A percentile compares a stretch with the other conserved stretches of the same genome.
Conservation (phyloP, 2,888 invertebrate species). For the Netelia fuscicornis region DNA sequence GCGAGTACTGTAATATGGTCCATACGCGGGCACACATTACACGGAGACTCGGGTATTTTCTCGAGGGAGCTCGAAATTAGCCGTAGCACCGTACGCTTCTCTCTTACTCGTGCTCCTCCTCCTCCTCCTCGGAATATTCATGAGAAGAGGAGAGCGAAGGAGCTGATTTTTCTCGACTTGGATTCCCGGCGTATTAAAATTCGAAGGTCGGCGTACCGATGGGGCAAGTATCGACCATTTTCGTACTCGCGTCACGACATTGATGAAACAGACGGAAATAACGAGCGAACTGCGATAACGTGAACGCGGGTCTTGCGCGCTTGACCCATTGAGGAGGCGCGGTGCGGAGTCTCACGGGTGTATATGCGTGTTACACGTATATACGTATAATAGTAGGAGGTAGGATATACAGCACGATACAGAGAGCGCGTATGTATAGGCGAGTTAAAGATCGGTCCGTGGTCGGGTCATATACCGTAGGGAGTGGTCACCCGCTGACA, state of each 20-base stretch:
- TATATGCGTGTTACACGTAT: too few relatives aligned
- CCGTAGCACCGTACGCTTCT: not conserved
- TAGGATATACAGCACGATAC: not conserved
- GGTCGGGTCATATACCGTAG: slow-evolving; percentile 22
- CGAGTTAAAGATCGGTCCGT: not conserved
- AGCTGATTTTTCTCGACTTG: not conserved
- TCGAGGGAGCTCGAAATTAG: slow-evolving; percentile 12
- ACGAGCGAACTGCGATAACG: too few relatives aligned
- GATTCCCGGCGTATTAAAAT: slow-evolving; percentile 12
- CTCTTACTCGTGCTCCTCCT: too few relatives aligned
- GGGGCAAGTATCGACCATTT: too few relatives aligned
- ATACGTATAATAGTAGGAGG: too few relatives aligned
- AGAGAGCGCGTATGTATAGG: not conserved
- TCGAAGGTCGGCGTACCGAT: slow-evolving; percentile 8
- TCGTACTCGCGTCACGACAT: too few relatives aligned
- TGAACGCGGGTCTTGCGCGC: too few relatives aligned
- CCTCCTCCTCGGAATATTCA: slow-evolving; percentile 16
- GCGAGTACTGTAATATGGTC: slow-evolving; percentile 2
- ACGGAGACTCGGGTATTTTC: not conserved
- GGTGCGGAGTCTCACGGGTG: too few relatives aligned
- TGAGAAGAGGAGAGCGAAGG: not conserved
- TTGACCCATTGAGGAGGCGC: too few relatives aligned
- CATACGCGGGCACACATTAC: not conserved
- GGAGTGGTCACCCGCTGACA: slow-evolving; percentile 65
- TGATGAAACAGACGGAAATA: too few relatives aligned